phyloP scores from a whole-genome alignment of 1,140 invertebrate genomes.

The Cherax quadricarinatus region DNA sequence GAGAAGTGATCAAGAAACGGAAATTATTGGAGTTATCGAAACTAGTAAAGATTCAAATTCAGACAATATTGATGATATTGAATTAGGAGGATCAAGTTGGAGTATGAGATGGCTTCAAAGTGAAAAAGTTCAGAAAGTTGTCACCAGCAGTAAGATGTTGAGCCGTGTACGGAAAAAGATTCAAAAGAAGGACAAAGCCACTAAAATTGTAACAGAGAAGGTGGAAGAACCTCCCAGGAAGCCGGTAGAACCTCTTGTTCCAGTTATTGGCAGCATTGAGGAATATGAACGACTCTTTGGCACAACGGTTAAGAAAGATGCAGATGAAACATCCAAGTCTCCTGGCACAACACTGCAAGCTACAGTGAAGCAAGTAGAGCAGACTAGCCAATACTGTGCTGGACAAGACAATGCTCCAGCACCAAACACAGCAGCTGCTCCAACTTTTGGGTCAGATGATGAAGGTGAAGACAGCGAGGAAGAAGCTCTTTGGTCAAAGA shows the following conservation, averaged over 20 bases:
- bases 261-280: conserved; percentile 75
- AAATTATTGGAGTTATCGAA: conserved; percentile 72
- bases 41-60: conserved; percentile 42
- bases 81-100: conserved; percentile 74
- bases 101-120: conserved; percentile 75
- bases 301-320: conserved; percentile 62
- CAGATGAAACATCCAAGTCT: conserved; percentile 1
- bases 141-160: conserved; percentile 74
- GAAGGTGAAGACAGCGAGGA: conserved; percentile 73
- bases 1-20: conserved; percentile 49
- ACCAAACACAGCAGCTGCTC: not conserved
- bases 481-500: conserved; percentile 73
- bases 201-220: conserved; percentile 36
- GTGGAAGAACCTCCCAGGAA: conserved; percentile 25
- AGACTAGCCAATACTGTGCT: not conserved
- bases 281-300: conserved; percentile 75
- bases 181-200: conserved; percentile 67
- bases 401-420: not conserved
- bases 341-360: not conserved
- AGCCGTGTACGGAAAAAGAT: conserved; percentile 74
- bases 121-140: conserved; percentile 75
- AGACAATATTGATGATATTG: conserved; percentile 53
- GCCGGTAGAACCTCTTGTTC: conserved; percentile 52
- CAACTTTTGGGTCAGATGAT: conserved; percentile 65
- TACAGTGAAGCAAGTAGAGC: not conserved